Percentiles rank a stretch among this genome's conserved stretches.
These are phyloP conservation scores for Tinea semifulvella DNA, from an alignment of 2,888 invertebrate species.

Conservation along the genomic window DNA sequence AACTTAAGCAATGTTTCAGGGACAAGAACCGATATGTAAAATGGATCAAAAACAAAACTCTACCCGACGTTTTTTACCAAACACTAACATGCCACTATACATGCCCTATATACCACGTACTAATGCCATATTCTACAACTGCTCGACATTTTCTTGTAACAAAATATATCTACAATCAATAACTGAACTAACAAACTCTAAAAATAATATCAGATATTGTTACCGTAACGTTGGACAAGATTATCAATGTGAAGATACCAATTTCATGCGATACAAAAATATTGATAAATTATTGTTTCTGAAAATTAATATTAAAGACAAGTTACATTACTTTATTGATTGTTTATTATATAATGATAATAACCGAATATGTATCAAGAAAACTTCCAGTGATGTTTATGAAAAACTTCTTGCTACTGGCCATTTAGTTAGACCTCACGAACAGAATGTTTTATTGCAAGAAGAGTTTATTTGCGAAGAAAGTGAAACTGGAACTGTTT, in stretches of 20 bases:
- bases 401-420: conserved; percentile 40
- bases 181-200: conserved; percentile 33
- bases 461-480: conserved; percentile 54
- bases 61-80: conserved; percentile 25
- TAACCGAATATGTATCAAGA: conserved; percentile 45
- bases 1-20: too few relatives aligned
- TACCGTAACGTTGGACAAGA: conserved; percentile 23
- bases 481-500: conserved; percentile 26
- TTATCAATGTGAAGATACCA: conserved; percentile 34
- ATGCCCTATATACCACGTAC: conserved; percentile 48
- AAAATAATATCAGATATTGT: conserved; percentile 33
- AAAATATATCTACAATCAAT: conserved; percentile 29
- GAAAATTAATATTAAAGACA: conserved; percentile 32
- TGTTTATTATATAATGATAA: conserved; percentile 46
- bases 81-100: conserved; percentile 33
- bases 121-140: conserved; percentile 35
- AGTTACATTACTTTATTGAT: conserved; percentile 44
- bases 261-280: conserved; percentile 42
- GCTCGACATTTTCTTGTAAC: conserved; percentile 23
- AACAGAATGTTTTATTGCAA: conserved; percentile 39
- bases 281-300: conserved; percentile 47
- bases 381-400: conserved; percentile 31
- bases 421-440: conserved; percentile 38
- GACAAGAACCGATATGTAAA: conserved; percentile 33
- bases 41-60: conserved; percentile 18